Percentiles rank a stretch among this genome's conserved stretches.
Conservation (phyloP, 2,113 vertebrate species). For the Vidua macroura region DNA sequence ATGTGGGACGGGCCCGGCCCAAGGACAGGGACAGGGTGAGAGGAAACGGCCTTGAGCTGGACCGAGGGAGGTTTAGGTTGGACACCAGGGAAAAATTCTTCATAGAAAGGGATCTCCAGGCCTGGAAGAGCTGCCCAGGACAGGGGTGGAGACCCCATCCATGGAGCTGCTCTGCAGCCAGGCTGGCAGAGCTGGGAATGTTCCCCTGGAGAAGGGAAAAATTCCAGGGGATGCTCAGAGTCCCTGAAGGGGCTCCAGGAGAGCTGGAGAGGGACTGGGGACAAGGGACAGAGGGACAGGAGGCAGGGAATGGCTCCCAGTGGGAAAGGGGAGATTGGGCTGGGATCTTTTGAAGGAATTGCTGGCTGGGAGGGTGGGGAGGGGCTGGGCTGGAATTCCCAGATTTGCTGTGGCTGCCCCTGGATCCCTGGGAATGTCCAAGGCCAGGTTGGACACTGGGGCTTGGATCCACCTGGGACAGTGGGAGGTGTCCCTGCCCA, state of each 20-base stretch:
- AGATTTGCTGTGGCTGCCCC: neutral
- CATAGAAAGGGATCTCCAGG: neutral
- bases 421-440: neutral
- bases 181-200: neutral
- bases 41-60: rapidly evolving
- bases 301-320: neutral
- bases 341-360: neutral
- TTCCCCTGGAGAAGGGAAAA: neutral
- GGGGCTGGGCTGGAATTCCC: neutral
- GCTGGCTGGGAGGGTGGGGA: neutral
- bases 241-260: neutral
- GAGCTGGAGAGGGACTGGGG: neutral
- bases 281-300: neutral
- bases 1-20: rapidly evolving
- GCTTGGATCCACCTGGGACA: rapidly evolving
- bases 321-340: neutral
- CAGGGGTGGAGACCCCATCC: too few species aligned
- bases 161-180: neutral
- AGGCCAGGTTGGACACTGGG: rapidly evolving
- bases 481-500: rapidly evolving
- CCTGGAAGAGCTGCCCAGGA: neutral
- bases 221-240: rapidly evolving
- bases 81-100: neutral
- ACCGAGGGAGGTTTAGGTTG: neutral
- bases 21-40: neutral